Evolutionary conservation across 1,140 invertebrate genomes (phyloP).

Genomic region (Thaumetopoea pityocampa): DNA sequence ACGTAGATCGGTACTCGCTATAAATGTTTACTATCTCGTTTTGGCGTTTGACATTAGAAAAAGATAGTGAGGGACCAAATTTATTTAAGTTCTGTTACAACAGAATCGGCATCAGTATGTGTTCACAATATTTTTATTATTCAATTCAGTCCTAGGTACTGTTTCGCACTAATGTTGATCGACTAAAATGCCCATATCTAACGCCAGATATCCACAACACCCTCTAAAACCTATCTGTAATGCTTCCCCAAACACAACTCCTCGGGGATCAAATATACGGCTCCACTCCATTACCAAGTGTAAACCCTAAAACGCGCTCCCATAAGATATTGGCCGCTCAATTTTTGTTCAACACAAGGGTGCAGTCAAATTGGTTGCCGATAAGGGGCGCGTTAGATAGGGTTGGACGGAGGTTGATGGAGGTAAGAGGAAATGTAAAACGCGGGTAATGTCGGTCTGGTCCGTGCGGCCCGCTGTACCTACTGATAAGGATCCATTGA

Average conservation of each 20-base stretch:
- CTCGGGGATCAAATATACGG: constrained; percentile 15
- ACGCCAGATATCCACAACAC: constrained; percentile 8
- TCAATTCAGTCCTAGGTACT: constrained; percentile 5
- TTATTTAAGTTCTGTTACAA: constrained; percentile 1
- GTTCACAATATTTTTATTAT: constrained; percentile 2
- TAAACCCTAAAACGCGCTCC: constrained; percentile 14
- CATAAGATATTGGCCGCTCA: constrained; percentile 12
- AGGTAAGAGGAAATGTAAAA: constrained; percentile 13
- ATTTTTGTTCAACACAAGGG: constrained; percentile 23
- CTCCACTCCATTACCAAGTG: constrained; percentile 16
- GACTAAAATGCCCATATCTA: constrained; percentile 12
- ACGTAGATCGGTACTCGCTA: too few relatives aligned
- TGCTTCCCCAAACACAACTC: constrained; percentile 10
- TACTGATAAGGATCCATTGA: too few relatives aligned
- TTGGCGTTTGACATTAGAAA: too few relatives aligned
- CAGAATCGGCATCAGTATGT: too few relatives aligned
- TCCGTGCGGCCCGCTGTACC: too few relatives aligned
- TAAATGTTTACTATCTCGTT: too few relatives aligned
- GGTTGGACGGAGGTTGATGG: constrained; percentile 17
- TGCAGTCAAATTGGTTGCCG: constrained; percentile 16
- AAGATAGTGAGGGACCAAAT: background rate
- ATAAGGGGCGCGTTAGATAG: constrained; percentile 9
- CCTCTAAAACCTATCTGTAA: constrained; percentile 15
- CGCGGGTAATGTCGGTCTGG: constrained; percentile 8
- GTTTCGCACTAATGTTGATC: too few relatives aligned